Evolutionary conservation across 1,140 invertebrate genomes (phyloP).

Genomic region (Dinothrombium tinctorium): DNA sequence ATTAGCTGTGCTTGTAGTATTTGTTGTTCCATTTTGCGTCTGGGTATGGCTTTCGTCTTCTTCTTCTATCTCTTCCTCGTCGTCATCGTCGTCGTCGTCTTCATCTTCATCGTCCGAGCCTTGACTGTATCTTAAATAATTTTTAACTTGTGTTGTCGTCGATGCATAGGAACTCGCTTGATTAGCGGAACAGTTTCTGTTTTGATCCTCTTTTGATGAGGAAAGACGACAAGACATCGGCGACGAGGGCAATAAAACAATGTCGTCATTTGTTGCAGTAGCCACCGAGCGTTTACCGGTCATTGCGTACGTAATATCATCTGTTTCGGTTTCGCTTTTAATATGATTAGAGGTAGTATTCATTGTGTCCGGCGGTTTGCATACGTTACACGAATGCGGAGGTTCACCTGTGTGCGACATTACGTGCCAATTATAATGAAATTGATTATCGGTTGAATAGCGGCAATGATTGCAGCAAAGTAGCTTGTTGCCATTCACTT

Average conservation of each 20-base stretch:
- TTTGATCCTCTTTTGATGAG: neutral
- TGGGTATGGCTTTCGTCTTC: conserved; percentile 6
- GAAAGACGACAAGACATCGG: neutral
- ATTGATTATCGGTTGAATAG: conserved; percentile 6
- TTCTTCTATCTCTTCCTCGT: conserved; percentile 5
- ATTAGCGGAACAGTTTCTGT: neutral
- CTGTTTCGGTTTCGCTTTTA: conserved; percentile 2
- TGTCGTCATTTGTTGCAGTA: conserved; percentile 7
- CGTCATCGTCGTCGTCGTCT: conserved; percentile 3
- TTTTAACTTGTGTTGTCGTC: conserved; percentile 5
- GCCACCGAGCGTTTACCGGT: conserved; percentile 6
- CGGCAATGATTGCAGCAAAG: conserved; percentile 9
- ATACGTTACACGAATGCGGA: conserved; percentile 10
- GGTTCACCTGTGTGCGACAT: conserved; percentile 6
- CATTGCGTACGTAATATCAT: conserved; percentile 5
- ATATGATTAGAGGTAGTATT: conserved; percentile 1
- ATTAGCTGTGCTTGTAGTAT: too few species aligned
- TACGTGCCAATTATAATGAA: conserved; percentile 11
- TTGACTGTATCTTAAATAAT: neutral
- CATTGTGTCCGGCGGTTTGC: neutral
- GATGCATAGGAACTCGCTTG: neutral
- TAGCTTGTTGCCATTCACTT: conserved; percentile 7
- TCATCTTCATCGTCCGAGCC: conserved; percentile 3
- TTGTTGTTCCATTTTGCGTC: too few species aligned
- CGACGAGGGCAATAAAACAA: neutral